Percentiles rank a stretch among this genome's conserved stretches.
phyloP scores from a whole-genome alignment of 1,140 invertebrate genomes.

The Drosophila nebulosa region DNA sequence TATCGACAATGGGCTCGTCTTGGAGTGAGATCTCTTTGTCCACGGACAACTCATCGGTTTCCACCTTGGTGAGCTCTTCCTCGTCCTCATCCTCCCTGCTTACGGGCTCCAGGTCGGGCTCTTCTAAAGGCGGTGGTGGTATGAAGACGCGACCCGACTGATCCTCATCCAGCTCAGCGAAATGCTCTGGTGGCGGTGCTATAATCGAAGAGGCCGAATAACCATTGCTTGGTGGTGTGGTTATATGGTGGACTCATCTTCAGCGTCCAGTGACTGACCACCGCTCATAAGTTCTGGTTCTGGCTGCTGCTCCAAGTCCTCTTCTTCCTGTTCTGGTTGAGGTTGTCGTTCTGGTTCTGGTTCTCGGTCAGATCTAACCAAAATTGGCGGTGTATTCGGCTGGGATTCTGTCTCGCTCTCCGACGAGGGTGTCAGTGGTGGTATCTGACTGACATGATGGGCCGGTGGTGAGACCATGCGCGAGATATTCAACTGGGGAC shows the following conservation, averaged over 20 bases:
- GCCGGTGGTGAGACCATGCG: conserved; percentile 75
- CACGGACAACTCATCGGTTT: conserved; percentile 61
- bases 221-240: conserved; percentile 75
- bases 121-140: conserved; percentile 52
- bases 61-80: conserved; percentile 61
- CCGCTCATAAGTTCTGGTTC: conserved; percentile 31
- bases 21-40: conserved; percentile 59
- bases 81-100: conserved; percentile 23
- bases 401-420: conserved; percentile 76
- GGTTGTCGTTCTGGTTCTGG: conserved; percentile 11
- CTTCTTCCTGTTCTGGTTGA: conserved; percentile 27
- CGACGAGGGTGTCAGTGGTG: conserved; percentile 69
- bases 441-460: conserved; percentile 57
- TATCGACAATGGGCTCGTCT: conserved; percentile 31
- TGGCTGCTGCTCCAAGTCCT: not conserved
- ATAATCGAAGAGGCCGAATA: conserved; percentile 76
- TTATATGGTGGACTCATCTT: conserved; percentile 79
- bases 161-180: conserved; percentile 64
- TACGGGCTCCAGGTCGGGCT: conserved; percentile 12
- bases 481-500: conserved; percentile 56
- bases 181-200: conserved; percentile 68
- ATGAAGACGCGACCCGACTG: conserved; percentile 40
- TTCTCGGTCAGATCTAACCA: conserved; percentile 27
- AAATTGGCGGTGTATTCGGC: conserved; percentile 62
- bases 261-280: conserved; percentile 63